Evolutionary conservation across 2,113 vertebrate species (phyloP).

Genomic region (Patagioenas fasciata): DNA sequence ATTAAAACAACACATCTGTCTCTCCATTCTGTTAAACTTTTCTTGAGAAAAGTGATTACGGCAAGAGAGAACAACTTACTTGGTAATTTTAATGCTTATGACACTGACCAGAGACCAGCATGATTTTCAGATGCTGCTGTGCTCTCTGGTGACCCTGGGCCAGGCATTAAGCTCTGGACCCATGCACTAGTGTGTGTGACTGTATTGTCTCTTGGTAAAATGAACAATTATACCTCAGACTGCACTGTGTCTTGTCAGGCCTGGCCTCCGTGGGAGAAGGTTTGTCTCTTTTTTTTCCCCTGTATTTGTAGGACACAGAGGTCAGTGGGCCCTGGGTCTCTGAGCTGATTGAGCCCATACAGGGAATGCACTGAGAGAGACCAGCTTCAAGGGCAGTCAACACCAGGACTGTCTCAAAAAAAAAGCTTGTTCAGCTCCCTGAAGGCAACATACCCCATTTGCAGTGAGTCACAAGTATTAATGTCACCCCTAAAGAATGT

Average conservation of each 20-base stretch:
- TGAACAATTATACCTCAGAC: not conserved
- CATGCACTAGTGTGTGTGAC: accelerated
- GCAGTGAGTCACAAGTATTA: not conserved
- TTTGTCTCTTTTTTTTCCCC: not conserved
- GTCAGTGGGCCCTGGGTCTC: not conserved
- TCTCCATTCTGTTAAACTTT: not conserved
- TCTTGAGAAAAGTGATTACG: not conserved
- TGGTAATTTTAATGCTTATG: not conserved
- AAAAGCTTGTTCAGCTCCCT: not conserved
- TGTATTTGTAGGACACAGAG: not conserved
- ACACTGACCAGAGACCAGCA: not conserved
- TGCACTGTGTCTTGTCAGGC: not conserved
- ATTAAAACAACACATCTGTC: not conserved
- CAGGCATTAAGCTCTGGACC: not conserved
- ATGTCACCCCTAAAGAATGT: not conserved
- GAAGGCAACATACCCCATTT: not conserved
- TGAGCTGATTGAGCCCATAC: not conserved
- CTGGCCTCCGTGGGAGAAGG: not conserved
- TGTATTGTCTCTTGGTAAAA: not conserved
- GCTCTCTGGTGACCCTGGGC: not conserved
- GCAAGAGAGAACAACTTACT: not conserved
- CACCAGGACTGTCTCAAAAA: not conserved
- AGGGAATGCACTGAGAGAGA: not conserved
- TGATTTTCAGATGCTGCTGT: not conserved
- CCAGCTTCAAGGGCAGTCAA: not conserved